Base-by-base conservation (phyloP, 2,888 invertebrate genomes). In the Campoletis raptor region DNA sequence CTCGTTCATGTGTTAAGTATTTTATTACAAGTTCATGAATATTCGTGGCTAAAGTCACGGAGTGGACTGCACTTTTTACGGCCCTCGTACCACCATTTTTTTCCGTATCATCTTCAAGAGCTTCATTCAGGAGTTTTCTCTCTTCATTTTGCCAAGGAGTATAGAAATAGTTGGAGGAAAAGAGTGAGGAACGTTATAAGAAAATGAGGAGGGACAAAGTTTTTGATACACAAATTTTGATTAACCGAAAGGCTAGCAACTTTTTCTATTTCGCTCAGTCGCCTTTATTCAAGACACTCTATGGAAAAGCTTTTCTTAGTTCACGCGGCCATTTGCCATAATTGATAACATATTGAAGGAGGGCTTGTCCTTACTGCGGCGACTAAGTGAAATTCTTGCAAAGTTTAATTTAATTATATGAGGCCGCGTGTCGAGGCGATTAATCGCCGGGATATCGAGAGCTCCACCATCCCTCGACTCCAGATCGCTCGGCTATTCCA, bases 331-430 rank as follows among this genome's bases (percentile, higher is more conserved):
- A 83, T 84, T 88, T 85, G 57, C 85, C 87, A 90, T 89, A 90
- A 92, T 92, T 90, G 92, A 91, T 92, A 91, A 92, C 92, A 91
- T 89, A 91, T 92, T 89, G 90, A 89, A 90, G 89, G 90, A 89
- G 89, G 88, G 87, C 83, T 88, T 88, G 89, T 90, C 90, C 89
- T 85, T 86, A 6, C 3, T 36, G 84, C 79, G 15, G 72, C 74
- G 87, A 85, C 85, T 91, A 92, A 92, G 91, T 92, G 92, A 92
- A 92, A 92, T 92, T 92, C 92, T 92, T 92, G 90, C 87, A 85
- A 92, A 92, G 91, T 92, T 92, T 89, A 90, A 91, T 92, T 92
- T 92, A 90, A 92, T 92, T 92, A 91, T 89, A 91, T 89, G 88
- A 85, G 85, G 87, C 83, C 86, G 69, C 81, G 88, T 87, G 88